Conservation (phyloP, 1,140 invertebrate species). For the Drosophila persimilis region DNA sequence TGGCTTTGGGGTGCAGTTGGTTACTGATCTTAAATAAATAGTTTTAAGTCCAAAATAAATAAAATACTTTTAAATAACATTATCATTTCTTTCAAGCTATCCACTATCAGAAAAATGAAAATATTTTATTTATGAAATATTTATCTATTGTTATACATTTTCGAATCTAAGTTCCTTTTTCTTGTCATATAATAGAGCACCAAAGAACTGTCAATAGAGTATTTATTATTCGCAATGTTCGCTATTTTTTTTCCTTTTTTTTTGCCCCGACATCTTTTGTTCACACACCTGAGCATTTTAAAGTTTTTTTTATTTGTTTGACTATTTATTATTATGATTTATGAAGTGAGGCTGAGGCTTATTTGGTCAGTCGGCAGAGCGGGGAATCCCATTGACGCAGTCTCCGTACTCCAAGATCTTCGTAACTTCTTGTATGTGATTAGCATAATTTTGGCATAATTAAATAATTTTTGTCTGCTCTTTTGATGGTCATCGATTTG, state of each 20-base stretch:
- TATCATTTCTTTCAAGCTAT: too few species aligned
- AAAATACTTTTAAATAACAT: too few species aligned
- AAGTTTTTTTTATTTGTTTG: not conserved
- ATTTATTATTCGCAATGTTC: too few species aligned
- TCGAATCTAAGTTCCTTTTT: too few species aligned
- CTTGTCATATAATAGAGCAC: too few species aligned
- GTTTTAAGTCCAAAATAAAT: too few species aligned
- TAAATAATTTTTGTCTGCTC: conserved; percentile 13
- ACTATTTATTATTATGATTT: conserved; percentile 27
- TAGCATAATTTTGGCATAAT: conserved; percentile 22
- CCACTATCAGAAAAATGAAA: too few species aligned
- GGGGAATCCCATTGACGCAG: conserved; percentile 34
- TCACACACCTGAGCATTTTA: conserved; percentile 17
- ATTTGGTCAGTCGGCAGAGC: conserved; percentile 6
- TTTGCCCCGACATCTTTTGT: conserved; percentile 17
- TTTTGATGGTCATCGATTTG: not conserved
- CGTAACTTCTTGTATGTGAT: conserved; percentile 8
- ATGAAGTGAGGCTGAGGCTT: conserved; percentile 10
- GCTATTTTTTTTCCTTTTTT: not conserved
- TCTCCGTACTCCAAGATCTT: conserved; percentile 5
- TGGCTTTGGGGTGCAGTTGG: too few species aligned
- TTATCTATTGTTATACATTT: too few species aligned
- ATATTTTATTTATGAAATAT: too few species aligned
- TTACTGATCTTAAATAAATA: too few species aligned
- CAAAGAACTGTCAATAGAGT: too few species aligned